Base-by-base conservation (phyloP, 2,888 invertebrate species). In the Sialis lutaria region DNA sequence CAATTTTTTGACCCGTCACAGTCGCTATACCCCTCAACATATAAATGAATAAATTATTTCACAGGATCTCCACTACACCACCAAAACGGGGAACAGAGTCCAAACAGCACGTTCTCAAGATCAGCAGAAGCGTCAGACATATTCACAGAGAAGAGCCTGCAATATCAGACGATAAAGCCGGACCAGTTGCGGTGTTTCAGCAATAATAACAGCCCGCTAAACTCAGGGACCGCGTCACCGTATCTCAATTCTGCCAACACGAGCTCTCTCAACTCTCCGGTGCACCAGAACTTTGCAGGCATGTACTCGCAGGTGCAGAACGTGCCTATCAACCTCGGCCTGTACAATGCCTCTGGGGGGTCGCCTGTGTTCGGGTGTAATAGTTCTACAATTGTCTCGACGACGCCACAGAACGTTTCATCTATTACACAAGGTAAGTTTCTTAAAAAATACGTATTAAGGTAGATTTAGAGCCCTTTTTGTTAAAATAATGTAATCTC, bases 41-140 rank as follows among this genome's bases (percentile, higher is more conserved):
- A 40, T 37, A 37, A 37, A 10, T 2, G 12, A 37, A 6, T 37
- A 10, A 35, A 9, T 10, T 37, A 10, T 33, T 45, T 57, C 59
- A 7, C 53, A 75, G 78, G 76, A 49, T 79, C 78, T 7, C 79
- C 79, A 34, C 77, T 75, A 46, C 78, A 72, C 55, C 72, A 77
- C 50, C 62, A 64, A n/a, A 66, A 65, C 32, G 9, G 22, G 22
- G 45, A 45, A 10, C 22, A 22, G 4, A 40, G 31, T 32, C 12
- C 37, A 37, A 22, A 22, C 4, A 6, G 10, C n/a, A 37, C 12
- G 12, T 37, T 37, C 7, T 51, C 59, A 61, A 6, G 58, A 60
- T 9, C 50, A 45, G 31, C 50, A 53, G 42, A 50, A 49, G 33
- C 31, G 42, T 7, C 50, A 49, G 40, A 31, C 48, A 13, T 51